Evolutionary conservation across 2,113 vertebrate species (phyloP).

Genomic region (Grammomys dolichurus): DNA sequence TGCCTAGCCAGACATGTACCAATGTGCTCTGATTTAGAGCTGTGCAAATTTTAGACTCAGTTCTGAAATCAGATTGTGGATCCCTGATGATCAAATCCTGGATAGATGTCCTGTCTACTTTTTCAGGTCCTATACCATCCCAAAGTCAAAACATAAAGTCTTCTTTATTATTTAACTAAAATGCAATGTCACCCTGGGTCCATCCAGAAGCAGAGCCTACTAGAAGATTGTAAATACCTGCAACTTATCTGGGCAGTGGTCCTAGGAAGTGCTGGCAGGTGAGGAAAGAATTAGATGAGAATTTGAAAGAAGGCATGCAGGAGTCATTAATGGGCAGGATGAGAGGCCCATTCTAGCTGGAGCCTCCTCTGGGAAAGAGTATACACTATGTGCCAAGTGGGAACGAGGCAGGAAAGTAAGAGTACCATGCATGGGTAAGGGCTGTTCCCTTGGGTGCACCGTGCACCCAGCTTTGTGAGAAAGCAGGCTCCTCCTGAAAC

Average conservation of each 20-base stretch:
- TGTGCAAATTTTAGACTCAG: slow-evolving; percentile 32
- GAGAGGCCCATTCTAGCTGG: too few species aligned
- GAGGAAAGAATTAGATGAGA: neutral
- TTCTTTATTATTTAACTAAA: slow-evolving; percentile 11
- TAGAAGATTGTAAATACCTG: neutral
- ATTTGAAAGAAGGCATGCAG: neutral
- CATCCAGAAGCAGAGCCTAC: neutral
- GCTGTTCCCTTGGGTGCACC: neutral
- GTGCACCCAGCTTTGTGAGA: neutral
- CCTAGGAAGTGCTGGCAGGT: neutral
- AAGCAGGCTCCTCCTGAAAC: neutral
- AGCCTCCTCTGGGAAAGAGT: neutral
- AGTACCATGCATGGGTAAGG: neutral
- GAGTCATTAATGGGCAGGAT: neutral
- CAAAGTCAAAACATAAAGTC: neutral
- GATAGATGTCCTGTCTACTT: neutral
- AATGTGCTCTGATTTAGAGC: slow-evolving; percentile 52
- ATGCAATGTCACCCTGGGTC: neutral
- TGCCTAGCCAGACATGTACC: neutral
- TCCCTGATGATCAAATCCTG: neutral
- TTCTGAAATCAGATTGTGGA: slow-evolving; percentile 31
- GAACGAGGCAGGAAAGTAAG: neutral
- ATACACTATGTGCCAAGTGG: neutral
- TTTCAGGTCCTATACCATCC: neutral
- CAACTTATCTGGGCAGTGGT: neutral